Evolutionary conservation across 2,888 invertebrate species (phyloP).

Genomic region (Zygaena filipendulae): DNA sequence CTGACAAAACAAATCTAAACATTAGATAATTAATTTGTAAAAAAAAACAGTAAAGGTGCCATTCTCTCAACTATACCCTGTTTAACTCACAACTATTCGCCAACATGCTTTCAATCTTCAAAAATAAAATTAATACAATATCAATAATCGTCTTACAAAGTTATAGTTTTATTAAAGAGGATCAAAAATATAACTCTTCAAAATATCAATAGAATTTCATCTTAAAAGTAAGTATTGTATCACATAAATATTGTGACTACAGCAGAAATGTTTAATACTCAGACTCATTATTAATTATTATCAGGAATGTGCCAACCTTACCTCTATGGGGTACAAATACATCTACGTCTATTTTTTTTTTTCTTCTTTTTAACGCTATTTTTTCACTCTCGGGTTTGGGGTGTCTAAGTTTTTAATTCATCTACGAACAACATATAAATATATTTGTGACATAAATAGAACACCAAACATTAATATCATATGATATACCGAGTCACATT

Average conservation of each 20-base stretch:
- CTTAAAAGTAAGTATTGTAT: slow-evolving; percentile 23
- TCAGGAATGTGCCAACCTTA: slow-evolving; percentile 64
- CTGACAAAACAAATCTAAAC: slow-evolving; percentile 28
- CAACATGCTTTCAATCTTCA: slow-evolving; percentile 25
- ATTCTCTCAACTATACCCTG: slow-evolving; percentile 50
- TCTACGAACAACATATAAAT: slow-evolving; percentile 25
- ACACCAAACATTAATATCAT: slow-evolving; percentile 44
- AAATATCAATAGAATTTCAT: slow-evolving; percentile 61
- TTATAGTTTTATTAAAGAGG: slow-evolving; percentile 45
- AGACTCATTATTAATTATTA: slow-evolving; percentile 52
- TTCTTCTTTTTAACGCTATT: too few relatives aligned
- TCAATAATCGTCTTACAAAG: slow-evolving; percentile 38
- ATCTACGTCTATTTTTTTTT: too few relatives aligned
- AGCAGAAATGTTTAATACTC: slow-evolving; percentile 57
- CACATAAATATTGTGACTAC: slow-evolving; percentile 44
- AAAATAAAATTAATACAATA: slow-evolving; percentile 48
- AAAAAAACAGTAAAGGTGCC: slow-evolving; percentile 19
- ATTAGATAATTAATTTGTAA: too few relatives aligned
- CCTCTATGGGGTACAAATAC: slow-evolving; percentile 39
- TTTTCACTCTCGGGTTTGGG: slow-evolving; percentile 32
- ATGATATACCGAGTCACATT: slow-evolving; percentile 53
- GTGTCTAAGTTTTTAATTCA: slow-evolving; percentile 26
- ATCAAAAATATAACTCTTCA: slow-evolving; percentile 62
- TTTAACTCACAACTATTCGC: slow-evolving; percentile 47
- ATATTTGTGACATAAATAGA: slow-evolving; percentile 36